A percentile compares a stretch with the other conserved stretches of the same genome.
phyloP scores from a whole-genome alignment of 1,140 invertebrate species.

The Cyclargus thomasi region DNA sequence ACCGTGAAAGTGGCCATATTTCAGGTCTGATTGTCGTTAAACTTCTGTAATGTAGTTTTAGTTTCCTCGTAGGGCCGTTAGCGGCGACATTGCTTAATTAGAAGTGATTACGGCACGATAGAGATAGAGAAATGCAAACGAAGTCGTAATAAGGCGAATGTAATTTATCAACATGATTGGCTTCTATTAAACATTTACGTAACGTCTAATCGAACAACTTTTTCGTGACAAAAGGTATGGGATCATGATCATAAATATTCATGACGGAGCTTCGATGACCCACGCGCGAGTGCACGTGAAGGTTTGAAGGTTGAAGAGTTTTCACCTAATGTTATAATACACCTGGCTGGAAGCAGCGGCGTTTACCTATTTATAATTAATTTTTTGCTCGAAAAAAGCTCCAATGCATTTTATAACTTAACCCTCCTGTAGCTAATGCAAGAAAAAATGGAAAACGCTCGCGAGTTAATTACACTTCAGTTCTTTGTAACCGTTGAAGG shows the following conservation, averaged over 20 bases:
- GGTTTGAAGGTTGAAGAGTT: neutral
- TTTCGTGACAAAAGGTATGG: neutral
- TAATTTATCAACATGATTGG: neutral
- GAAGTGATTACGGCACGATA: neutral
- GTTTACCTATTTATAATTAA: constrained; percentile 10
- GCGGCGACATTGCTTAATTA: neutral
- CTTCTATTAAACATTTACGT: neutral
- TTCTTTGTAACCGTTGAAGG: constrained; percentile 1
- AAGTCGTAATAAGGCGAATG: neutral
- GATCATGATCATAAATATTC: neutral
- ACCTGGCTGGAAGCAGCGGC: neutral
- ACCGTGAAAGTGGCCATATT: constrained; percentile 8
- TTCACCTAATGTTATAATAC: neutral
- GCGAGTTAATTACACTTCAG: neutral
- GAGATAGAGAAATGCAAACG: neutral
- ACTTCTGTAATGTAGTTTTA: neutral
- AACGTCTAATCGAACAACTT: neutral
- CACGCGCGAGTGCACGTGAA: neutral
- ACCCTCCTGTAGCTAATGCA: neutral
- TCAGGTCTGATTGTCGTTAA: constrained; percentile 2
- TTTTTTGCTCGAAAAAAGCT: neutral
- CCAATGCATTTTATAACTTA: constrained; percentile 8
- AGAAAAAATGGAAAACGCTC: neutral
- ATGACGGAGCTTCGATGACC: neutral
- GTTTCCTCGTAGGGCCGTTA: neutral